Percentiles rank a stretch among this genome's conserved stretches.
Evolutionary conservation across 2,797 vertebrate species (phyloP).

Genomic region (Clamator glandarius): DNA sequence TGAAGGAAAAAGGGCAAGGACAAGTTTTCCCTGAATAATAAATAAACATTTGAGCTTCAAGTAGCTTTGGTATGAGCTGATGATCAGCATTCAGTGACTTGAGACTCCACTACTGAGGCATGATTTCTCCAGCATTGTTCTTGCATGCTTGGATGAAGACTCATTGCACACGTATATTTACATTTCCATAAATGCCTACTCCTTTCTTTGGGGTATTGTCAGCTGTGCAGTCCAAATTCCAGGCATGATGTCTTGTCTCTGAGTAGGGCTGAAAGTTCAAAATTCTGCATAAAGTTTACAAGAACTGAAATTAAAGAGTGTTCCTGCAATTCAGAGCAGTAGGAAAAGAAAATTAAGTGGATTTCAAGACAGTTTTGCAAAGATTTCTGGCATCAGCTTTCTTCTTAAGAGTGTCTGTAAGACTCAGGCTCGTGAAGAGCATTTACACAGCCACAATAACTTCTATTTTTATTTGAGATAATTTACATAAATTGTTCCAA

Average conservation of each 20-base stretch:
- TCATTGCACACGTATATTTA: not conserved
- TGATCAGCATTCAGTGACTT: not conserved
- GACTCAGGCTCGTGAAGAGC: not conserved
- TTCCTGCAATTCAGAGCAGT: not conserved
- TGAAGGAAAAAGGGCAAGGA: not conserved
- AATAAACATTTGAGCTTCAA: not conserved
- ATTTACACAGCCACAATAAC: not conserved
- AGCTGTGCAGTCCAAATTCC: not conserved
- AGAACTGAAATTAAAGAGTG: not conserved
- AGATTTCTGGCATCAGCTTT: not conserved
- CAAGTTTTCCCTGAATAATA: not conserved
- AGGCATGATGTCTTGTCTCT: not conserved
- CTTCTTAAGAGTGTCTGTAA: not conserved
- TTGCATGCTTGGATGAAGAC: not conserved
- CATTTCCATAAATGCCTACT: not conserved
- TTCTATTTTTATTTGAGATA: conserved; percentile 28
- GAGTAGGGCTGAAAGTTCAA: not conserved
- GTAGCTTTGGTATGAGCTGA: not conserved
- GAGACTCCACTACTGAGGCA: not conserved
- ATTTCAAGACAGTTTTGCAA: not conserved
- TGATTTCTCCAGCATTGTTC: not conserved
- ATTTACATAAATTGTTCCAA: not conserved
- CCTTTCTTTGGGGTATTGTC: not conserved
- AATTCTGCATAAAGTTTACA: not conserved
- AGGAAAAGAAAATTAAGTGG: not conserved